A percentile compares a stretch with the other conserved stretches of the same genome.
phyloP scores from a whole-genome alignment of 1,140 invertebrate species.

The Ostrea edulis region DNA sequence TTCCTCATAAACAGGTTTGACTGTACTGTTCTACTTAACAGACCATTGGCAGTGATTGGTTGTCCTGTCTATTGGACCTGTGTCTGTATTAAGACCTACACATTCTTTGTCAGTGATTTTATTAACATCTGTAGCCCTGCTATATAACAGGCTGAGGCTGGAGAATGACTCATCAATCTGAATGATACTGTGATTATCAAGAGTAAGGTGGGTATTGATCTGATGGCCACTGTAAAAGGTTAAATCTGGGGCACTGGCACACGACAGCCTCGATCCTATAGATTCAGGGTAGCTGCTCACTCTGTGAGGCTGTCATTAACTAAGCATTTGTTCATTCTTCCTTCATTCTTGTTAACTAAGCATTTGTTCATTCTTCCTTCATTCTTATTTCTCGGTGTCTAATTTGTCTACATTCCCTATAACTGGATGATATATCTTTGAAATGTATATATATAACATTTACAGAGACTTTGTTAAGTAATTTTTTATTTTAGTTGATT shows the following conservation, averaged over 20 bases:
- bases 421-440: too few species aligned
- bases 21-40: too few species aligned
- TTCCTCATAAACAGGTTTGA: too few species aligned
- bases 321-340: neutral
- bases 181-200: conserved; percentile 2
- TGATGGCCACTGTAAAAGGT: neutral
- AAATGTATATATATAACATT: too few species aligned
- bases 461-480: too few species aligned
- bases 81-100: too few species aligned
- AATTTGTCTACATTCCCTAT: too few species aligned
- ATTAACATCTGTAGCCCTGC: neutral
- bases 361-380: neutral
- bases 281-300: neutral
- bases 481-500: too few species aligned
- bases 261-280: neutral
- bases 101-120: neutral
- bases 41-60: too few species aligned
- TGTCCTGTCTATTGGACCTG: too few species aligned
- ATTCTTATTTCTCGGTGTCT: too few species aligned
- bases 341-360: too few species aligned
- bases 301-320: neutral
- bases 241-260: conserved; percentile 8
- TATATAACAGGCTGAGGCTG: neutral
- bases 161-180: neutral
- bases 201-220: conserved; percentile 9